phyloP scores from a whole-genome alignment of 2,113 vertebrate genomes.

The Rhinopomastus cyanomelas region DNA sequence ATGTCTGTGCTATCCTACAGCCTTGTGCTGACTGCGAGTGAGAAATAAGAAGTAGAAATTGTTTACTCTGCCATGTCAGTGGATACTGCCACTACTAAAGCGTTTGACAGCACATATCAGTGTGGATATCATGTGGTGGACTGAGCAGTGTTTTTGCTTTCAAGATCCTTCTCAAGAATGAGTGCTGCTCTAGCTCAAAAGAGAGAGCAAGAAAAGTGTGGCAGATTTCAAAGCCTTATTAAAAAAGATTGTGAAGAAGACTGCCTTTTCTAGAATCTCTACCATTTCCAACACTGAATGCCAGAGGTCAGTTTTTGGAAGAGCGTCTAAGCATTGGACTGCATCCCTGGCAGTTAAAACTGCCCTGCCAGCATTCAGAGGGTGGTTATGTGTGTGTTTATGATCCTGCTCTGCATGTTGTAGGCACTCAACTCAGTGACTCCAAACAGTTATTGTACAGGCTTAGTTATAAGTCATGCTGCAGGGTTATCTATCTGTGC shows the following conservation, averaged over 20 bases:
- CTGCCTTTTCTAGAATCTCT: not conserved
- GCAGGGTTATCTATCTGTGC: not conserved
- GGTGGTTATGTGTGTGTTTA: not conserved
- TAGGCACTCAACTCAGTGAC: not conserved
- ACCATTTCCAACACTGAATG: not conserved
- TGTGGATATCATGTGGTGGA: not conserved
- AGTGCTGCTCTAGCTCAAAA: not conserved
- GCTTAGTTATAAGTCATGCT: not conserved
- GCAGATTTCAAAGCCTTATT: not conserved
- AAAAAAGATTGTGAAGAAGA: not conserved
- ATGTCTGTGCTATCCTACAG: not conserved
- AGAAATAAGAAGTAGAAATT: not conserved
- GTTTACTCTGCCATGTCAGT: not conserved
- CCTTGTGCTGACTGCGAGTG: not conserved
- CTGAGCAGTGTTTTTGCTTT: not conserved
- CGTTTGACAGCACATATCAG: not conserved
- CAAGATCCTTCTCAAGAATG: no score
- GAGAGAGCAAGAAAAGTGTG: not conserved
- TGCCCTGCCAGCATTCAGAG: not conserved
- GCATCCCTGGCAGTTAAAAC: not conserved
- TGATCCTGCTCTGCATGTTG: not conserved
- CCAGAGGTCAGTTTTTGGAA: slow-evolving; percentile 4
- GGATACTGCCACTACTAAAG: not conserved
- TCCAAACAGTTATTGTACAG: not conserved
- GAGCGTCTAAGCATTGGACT: not conserved